These are phyloP conservation scores for Aphodius granarius DNA, from an alignment of 2,888 invertebrate genomes.

Conservation along the genomic window DNA sequence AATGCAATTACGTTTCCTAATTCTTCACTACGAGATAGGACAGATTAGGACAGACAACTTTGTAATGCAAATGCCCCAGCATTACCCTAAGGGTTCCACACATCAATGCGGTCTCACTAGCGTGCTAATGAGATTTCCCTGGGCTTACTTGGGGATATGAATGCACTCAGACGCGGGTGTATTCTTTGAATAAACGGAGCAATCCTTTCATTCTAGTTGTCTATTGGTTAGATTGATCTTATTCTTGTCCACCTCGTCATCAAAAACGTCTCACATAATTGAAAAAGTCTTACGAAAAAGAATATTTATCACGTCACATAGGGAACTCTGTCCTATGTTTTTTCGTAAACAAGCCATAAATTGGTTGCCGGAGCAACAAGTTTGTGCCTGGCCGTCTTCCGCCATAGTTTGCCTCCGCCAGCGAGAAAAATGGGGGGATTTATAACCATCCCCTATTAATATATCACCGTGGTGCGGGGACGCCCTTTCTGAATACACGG, in stretches of 20 bases:
- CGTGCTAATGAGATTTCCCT: neutral
- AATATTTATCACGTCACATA: neutral
- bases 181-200: neutral
- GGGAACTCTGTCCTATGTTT: neutral
- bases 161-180: neutral
- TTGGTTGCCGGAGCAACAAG: neutral
- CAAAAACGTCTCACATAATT: neutral
- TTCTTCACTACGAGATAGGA: neutral
- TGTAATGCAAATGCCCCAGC: neutral
- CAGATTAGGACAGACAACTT: neutral
- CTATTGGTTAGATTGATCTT: too few species aligned
- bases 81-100: neutral
- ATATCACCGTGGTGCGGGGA: neutral
- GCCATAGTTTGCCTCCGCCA: neutral
- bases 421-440: neutral
- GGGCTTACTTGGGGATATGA: neutral
- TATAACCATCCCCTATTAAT: neutral
- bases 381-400: neutral
- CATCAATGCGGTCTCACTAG: neutral
- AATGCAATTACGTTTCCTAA: neutral
- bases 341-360: conserved; percentile 3
- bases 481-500: neutral
- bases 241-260: too few species aligned
- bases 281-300: neutral
- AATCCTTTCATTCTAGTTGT: neutral